phyloP scores from a whole-genome alignment of 2,888 invertebrate genomes.

The Perithous albicinctus region DNA sequence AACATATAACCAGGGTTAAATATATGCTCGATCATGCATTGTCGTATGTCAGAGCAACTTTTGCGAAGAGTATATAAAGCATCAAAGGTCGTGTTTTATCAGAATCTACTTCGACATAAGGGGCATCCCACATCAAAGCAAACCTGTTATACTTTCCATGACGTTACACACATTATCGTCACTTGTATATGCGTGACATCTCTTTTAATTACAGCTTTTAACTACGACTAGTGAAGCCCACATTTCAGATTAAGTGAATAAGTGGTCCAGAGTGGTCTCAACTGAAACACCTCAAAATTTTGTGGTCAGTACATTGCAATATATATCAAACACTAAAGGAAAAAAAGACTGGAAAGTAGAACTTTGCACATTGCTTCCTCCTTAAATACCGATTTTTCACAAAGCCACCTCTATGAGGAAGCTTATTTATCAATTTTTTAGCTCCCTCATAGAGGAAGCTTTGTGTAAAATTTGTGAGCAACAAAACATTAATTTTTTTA shows the following conservation, averaged over 20 bases:
- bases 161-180: background rate
- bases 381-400: too few relatives aligned
- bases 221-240: background rate
- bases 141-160: background rate
- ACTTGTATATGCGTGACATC: background rate
- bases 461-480: too few relatives aligned
- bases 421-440: too few relatives aligned
- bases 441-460: too few relatives aligned
- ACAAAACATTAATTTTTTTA: background rate
- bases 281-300: background rate
- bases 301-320: background rate
- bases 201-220: background rate
- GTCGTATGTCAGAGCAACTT: too few relatives aligned
- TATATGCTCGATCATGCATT: background rate
- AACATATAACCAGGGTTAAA: background rate
- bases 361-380: too few relatives aligned
- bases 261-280: background rate
- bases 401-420: too few relatives aligned
- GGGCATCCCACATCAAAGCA: background rate
- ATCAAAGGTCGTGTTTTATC: conserved; percentile 1
- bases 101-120: background rate
- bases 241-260: background rate
- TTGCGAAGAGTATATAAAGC: background rate
- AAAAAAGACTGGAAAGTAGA: too few relatives aligned
- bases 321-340: background rate